Evolutionary conservation across 2,888 invertebrate genomes (phyloP), one percentile per base, ranked within the genome.

Genomic region (Pseudococcus longispinus): DNA sequence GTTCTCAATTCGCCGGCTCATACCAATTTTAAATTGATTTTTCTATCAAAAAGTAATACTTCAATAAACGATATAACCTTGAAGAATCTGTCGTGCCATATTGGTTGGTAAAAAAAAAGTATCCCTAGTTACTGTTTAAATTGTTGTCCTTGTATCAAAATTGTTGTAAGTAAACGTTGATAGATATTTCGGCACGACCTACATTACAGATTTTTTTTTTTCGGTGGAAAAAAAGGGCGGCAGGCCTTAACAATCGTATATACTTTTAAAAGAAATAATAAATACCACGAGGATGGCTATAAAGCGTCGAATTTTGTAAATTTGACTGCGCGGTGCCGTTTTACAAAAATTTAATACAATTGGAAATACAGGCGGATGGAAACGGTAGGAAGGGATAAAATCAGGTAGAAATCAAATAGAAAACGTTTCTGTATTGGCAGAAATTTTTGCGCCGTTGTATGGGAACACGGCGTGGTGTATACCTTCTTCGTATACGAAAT

Each of bases 401-500:
- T 80, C 77, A 80, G 77, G 77, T 80, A 42, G 37, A 74, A 80
- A 80, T 80, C 77, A 80, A 80, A 80, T 32, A 80, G 77, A 80
- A 80, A 80, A 80, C 42, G 77, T 80, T 80, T 80, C 42, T 80
- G 77, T 80, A 80, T 80, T 42, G 37, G 77, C 32, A 70, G 29
- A 42, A 80, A 80, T 80, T 80, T 80, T 80, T 42, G 42, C 77
- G 42, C 20, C 42, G 77, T 42, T 80, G 37, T 42, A 23, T 42
- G 42, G 77, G 42, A 42, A 80, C 77, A 29, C 20, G 32, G 70
- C 13, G 15, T 15, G 32, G 37, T 20, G 29, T 84, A 70, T 65
- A 65, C 60, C 84, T 55, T 84, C 84, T 84, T 84, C 84, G 65
- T 65, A 65, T 84, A 65, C 60, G 84, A 65, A 84, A 80, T 84